Conservation (phyloP, 2,797 vertebrate genomes). For the Muscicapa striata region DNA sequence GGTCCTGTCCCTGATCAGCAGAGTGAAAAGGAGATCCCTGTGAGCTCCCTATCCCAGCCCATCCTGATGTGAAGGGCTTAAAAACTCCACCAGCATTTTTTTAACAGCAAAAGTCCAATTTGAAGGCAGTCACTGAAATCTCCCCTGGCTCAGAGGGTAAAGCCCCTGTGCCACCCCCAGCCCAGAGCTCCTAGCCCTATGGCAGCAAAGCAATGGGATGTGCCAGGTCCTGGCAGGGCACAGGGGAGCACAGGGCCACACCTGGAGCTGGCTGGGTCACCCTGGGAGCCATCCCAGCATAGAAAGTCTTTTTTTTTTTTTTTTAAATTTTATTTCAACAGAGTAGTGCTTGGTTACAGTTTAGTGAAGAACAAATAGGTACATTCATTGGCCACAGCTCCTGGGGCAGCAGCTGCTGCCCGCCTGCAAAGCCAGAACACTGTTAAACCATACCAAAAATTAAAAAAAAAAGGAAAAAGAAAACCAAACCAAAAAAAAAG, state of each 20-base stretch:
- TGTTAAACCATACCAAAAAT: constrained; percentile 56
- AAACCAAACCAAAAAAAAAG: background rate
- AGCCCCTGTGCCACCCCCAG: background rate
- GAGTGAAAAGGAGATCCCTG: background rate
- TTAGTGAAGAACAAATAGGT: constrained; percentile 82
- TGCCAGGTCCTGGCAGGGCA: background rate
- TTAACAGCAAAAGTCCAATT: background rate
- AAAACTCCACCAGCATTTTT: background rate
- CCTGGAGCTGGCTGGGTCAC: background rate
- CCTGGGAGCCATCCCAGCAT: background rate
- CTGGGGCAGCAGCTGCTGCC: constrained; percentile 54
- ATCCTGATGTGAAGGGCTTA: background rate
- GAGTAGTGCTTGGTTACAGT: constrained; percentile 89
- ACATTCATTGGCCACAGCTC: constrained; percentile 81
- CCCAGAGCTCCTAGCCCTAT: accelerated
- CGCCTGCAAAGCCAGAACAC: constrained; percentile 50
- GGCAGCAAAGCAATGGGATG: accelerated
- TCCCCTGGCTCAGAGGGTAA: too few species aligned
- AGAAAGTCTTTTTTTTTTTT: background rate
- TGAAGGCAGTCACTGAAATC: background rate
- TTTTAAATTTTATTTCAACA: constrained; percentile 84
- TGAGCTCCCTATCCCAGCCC: background rate
- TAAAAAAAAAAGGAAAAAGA: too few species aligned
- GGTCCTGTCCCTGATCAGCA: background rate
- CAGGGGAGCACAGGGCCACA: background rate